These are phyloP conservation scores for Amphipoea oculea DNA, from an alignment of 2,888 invertebrate genomes.

Conservation along the genomic window DNA sequence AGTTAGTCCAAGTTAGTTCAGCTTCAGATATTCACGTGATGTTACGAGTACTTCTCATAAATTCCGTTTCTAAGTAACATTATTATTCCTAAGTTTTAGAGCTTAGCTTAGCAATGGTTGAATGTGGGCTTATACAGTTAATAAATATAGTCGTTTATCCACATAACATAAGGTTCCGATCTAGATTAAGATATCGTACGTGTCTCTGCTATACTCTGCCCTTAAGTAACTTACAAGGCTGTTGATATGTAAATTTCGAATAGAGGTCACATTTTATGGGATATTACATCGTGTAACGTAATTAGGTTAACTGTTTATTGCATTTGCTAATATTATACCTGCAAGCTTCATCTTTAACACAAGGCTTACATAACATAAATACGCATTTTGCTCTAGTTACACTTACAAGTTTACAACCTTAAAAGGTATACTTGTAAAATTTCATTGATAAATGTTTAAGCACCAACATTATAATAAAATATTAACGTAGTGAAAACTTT, in stretches of 20 bases:
- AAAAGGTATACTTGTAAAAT: constrained; percentile 2
- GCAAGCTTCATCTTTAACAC: constrained; percentile 42
- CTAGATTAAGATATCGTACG: constrained; percentile 41
- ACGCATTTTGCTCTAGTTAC: constrained; percentile 35
- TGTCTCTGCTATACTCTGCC: constrained; percentile 5
- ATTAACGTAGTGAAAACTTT: neutral
- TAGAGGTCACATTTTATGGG: constrained; percentile 50
- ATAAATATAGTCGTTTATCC: neutral
- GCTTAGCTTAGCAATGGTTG: neutral
- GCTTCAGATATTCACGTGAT: neutral
- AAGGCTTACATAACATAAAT: constrained; percentile 25
- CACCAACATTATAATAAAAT: neutral
- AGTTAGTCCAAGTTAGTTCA: neutral
- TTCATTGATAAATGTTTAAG: neutral
- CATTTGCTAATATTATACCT: constrained; percentile 40
- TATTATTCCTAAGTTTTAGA: neutral
- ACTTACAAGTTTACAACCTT: too few species aligned
- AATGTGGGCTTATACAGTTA: neutral
- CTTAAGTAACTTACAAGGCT: constrained; percentile 1
- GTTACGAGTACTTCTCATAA: neutral
- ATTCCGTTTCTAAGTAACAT: neutral
- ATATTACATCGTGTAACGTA: constrained; percentile 43
- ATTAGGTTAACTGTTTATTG: constrained; percentile 66
- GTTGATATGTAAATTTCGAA: constrained; percentile 54
- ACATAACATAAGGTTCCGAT: constrained; percentile 32